Conservation (phyloP, 2,113 vertebrate genomes). For the Ammodytes dubius region DNA sequence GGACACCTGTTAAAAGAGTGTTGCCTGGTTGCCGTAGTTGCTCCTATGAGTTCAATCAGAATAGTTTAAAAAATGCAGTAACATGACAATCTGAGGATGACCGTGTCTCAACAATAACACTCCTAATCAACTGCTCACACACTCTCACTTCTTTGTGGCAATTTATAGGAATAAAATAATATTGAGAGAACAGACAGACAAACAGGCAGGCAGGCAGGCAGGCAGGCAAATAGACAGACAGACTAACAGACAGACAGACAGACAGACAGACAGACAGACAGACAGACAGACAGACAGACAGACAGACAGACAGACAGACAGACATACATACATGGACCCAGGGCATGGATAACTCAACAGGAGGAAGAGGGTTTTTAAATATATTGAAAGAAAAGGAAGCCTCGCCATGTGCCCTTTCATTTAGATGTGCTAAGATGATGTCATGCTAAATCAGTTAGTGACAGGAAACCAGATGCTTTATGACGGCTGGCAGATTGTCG, state of each 20-base stretch:
- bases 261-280: too few relatives aligned
- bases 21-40: not conserved
- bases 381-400: slow-evolving; percentile 21
- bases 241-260: too few relatives aligned
- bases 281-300: too few relatives aligned
- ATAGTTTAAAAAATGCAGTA: not conserved
- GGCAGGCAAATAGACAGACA: too few relatives aligned
- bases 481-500: not conserved
- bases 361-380: not conserved
- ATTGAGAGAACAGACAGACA: not conserved
- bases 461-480: not conserved
- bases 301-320: too few relatives aligned
- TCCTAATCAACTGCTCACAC: not conserved
- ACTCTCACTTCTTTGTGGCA: not conserved
- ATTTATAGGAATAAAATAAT: not conserved
- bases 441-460: not conserved
- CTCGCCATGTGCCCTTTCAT: not conserved
- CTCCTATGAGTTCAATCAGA: not conserved
- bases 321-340: not conserved
- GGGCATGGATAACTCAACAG: not conserved
- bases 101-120: not conserved
- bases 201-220: too few relatives aligned
- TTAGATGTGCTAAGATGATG: not conserved
- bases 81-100: not conserved
- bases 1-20: not conserved